Percentiles rank a stretch among this genome's conserved stretches.
phyloP scores from a whole-genome alignment of 2,888 invertebrate species.

The Phortica magna region DNA sequence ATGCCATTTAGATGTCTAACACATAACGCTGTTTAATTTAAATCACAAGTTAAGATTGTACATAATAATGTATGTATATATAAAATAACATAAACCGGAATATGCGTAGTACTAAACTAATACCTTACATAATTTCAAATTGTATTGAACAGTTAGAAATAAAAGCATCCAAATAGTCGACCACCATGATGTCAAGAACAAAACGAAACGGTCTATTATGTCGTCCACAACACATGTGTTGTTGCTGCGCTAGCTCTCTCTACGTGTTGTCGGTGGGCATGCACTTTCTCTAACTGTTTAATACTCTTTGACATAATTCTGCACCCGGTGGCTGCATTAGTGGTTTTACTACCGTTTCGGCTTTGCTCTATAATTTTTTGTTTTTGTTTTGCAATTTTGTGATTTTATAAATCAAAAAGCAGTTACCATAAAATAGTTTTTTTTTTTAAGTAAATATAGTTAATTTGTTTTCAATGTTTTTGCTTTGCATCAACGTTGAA shows the following conservation, averaged over 20 bases:
- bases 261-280: not conserved
- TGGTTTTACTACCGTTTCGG: conserved; percentile 1
- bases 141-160: not conserved
- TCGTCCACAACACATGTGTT: too few relatives aligned
- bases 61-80: conserved; percentile 11
- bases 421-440: conserved; percentile 19
- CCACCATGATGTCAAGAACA: too few relatives aligned
- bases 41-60: conserved; percentile 30
- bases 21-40: conserved; percentile 10
- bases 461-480: conserved; percentile 23
- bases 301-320: not conserved
- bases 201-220: too few relatives aligned
- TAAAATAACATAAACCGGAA: conserved; percentile 15
- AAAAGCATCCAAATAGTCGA: too few relatives aligned
- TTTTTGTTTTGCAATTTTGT: conserved; percentile 10
- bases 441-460: conserved; percentile 21
- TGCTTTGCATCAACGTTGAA: conserved; percentile 29
- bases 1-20: conserved; percentile 13
- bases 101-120: conserved; percentile 2
- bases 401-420: conserved; percentile 33
- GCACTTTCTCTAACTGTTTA: not conserved
- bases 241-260: not conserved
- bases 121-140: conserved; percentile 4
- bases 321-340: conserved; percentile 1
- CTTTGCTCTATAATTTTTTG: not conserved